A percentile compares a stretch with the other conserved stretches of the same genome.
These are phyloP conservation scores for Thereva unica DNA, from an alignment of 2,888 invertebrate genomes.

Conservation along the genomic window DNA sequence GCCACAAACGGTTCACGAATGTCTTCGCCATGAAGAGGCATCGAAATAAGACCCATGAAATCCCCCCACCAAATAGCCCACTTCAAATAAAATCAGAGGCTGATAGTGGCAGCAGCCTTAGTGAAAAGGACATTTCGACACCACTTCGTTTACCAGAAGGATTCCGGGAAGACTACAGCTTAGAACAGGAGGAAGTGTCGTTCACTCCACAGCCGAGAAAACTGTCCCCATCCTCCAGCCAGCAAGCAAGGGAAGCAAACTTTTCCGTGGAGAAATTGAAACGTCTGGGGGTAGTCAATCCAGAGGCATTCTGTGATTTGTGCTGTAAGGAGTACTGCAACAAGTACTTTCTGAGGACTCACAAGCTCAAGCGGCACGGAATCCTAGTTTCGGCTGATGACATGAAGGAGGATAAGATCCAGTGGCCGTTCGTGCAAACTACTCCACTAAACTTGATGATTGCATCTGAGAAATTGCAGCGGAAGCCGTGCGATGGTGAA, in stretches of 20 bases:
- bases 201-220: constrained; percentile 63
- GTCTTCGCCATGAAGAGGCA: constrained; percentile 73
- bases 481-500: constrained; percentile 31
- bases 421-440: constrained; percentile 64
- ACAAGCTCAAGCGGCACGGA: constrained; percentile 92
- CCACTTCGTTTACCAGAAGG: constrained; percentile 56
- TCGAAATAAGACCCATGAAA: constrained; percentile 69
- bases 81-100: constrained; percentile 36
- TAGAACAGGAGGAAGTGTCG: constrained; percentile 59
- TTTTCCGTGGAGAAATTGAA: constrained; percentile 75
- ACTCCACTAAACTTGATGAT: constrained; percentile 80
- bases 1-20: constrained; percentile 73
- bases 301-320: constrained; percentile 90
- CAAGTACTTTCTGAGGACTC: constrained; percentile 88
- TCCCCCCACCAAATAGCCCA: constrained; percentile 48
- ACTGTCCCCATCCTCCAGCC: constrained; percentile 64
- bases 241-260: constrained; percentile 71
- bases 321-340: constrained; percentile 93
- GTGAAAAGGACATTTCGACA: constrained; percentile 35
- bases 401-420: constrained; percentile 53
- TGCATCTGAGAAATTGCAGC: constrained; percentile 46
- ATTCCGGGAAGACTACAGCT: constrained; percentile 56
- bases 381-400: constrained; percentile 70
- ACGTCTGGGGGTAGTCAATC: constrained; percentile 78
- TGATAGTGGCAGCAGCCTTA: constrained; percentile 24